Percentiles rank a stretch among this genome's conserved stretches.
Evolutionary conservation across 2,113 vertebrate genomes (phyloP).

Genomic region (Muntiacus muntjak): DNA sequence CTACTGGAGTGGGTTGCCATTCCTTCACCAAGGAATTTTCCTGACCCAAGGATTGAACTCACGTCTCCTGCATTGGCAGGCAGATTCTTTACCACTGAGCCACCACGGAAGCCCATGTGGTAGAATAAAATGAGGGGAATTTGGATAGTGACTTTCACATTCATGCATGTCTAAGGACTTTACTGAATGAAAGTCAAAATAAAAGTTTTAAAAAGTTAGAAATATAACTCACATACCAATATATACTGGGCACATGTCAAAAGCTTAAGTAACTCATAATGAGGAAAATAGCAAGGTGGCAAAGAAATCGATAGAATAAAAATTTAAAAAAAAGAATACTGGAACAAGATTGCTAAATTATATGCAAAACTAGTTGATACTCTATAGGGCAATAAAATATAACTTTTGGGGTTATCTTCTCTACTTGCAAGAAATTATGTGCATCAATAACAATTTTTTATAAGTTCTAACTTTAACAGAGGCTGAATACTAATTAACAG

Average conservation of each 20-base stretch:
- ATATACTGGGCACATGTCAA: neutral
- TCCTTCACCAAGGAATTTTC: neutral
- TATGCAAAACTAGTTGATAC: neutral
- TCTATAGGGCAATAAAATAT: neutral
- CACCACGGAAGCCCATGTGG: neutral
- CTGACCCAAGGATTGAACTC: neutral
- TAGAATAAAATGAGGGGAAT: neutral
- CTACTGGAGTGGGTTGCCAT: neutral
- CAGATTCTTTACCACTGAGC: neutral
- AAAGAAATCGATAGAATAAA: neutral
- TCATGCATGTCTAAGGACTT: neutral
- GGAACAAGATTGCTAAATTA: neutral
- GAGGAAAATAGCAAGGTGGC: neutral
- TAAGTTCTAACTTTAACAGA: slow-evolving; percentile 9
- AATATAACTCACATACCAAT: neutral
- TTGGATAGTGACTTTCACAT: neutral
- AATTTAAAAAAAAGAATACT: neutral
- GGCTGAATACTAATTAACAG: neutral
- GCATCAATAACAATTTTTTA: neutral
- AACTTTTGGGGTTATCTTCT: neutral
- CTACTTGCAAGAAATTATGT: neutral
- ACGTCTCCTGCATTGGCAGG: neutral
- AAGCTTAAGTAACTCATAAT: neutral
- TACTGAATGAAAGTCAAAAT: slow-evolving; percentile 1
- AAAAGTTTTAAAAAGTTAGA: slow-evolving; percentile 34